Percentiles rank a stretch among this genome's conserved stretches.
Conservation (phyloP, 2,888 invertebrate species). For the Octodonta nipae region DNA sequence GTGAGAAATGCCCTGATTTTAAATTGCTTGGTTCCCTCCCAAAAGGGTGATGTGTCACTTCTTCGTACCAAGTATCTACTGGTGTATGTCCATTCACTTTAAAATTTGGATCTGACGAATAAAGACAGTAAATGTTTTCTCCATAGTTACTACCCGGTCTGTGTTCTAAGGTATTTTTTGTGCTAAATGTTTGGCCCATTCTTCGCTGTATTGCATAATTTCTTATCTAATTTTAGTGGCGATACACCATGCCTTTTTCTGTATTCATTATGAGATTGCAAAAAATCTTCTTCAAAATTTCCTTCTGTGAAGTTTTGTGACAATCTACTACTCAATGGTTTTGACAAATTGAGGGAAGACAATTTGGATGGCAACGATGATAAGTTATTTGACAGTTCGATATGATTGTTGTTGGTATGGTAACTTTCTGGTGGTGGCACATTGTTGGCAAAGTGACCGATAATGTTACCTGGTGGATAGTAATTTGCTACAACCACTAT, state of each 20-base stretch:
- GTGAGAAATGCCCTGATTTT: constrained; percentile 54
- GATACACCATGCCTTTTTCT: constrained; percentile 56
- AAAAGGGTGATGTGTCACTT: constrained; percentile 48
- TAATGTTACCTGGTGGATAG: constrained; percentile 69
- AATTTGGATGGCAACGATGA: no score
- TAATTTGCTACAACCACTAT: constrained; percentile 81
- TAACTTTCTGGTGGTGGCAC: constrained; percentile 46
- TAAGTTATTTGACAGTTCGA: constrained; percentile 19
- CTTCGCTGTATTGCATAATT: constrained; percentile 52
- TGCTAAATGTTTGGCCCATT: constrained; percentile 59
- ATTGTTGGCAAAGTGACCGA: constrained; percentile 57
- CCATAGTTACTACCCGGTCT: constrained; percentile 66
- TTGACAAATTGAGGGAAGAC: no score
- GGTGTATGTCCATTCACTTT: constrained; percentile 54
- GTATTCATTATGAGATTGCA: constrained; percentile 63
- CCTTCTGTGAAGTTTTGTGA: constrained; percentile 22
- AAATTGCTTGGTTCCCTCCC: constrained; percentile 48
- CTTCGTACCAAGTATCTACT: constrained; percentile 67
- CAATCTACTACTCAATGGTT: constrained; percentile 23
- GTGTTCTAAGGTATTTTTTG: constrained; percentile 54
- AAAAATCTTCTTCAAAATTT: constrained; percentile 54
- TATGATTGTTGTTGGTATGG: constrained; percentile 33
- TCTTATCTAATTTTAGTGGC: constrained; percentile 49
- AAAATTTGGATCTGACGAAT: constrained; percentile 57
- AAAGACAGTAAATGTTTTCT: constrained; percentile 69